Percentiles rank a stretch among this genome's conserved stretches.
Conservation (phyloP, 2,888 invertebrate genomes). For the Formica aserva region DNA sequence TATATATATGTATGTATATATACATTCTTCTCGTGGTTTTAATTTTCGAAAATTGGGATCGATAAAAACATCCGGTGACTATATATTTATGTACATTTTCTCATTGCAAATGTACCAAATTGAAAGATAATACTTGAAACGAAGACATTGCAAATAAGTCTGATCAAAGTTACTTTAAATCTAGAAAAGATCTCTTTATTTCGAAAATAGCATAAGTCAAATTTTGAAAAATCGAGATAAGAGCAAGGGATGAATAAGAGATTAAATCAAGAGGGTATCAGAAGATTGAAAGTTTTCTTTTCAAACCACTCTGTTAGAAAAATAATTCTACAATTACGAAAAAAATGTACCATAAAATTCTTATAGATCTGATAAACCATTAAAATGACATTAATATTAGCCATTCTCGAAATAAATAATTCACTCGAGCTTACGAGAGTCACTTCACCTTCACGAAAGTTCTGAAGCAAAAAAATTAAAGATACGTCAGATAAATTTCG, state of each 20-base stretch:
- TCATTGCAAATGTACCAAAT: conserved; percentile 10
- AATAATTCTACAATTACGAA: not conserved
- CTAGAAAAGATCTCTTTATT: not conserved
- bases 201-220: conserved; percentile 11
- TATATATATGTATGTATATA: conserved; percentile 48
- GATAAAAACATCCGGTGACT: conserved; percentile 10
- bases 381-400: conserved; percentile 4
- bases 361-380: not conserved
- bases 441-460: not conserved
- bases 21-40: conserved; percentile 46
- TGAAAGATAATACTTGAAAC: not conserved
- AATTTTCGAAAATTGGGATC: conserved; percentile 30
- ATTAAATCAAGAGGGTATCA: not conserved
- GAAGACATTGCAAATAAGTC: not conserved
- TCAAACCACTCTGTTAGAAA: not conserved
- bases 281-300: not conserved
- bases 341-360: conserved; percentile 3
- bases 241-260: not conserved
- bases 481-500: conserved; percentile 42
- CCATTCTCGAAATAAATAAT: not conserved
- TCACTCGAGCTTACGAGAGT: not conserved
- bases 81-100: conserved; percentile 56
- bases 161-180: not conserved
- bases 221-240: conserved; percentile 2
- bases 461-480: conserved; percentile 23